A percentile compares a stretch with the other conserved stretches of the same genome.
Evolutionary conservation across 2,113 vertebrate genomes (phyloP).

Genomic region (Felis catus): DNA sequence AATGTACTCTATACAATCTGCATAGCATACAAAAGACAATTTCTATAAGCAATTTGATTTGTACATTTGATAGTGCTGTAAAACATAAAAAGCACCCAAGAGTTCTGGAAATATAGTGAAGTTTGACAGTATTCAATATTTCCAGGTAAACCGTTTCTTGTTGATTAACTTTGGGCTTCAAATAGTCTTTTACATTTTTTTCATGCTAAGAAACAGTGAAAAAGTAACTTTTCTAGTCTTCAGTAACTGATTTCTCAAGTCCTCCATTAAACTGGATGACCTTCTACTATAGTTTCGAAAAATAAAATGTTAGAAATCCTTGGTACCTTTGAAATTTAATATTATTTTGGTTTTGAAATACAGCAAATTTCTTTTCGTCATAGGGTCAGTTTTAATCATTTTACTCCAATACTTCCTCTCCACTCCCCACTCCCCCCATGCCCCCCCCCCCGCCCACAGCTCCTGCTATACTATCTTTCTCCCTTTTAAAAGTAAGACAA

Average conservation of each 20-base stretch:
- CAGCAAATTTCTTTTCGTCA: neutral
- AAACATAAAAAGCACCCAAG: neutral
- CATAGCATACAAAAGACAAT: neutral
- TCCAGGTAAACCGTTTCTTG: neutral
- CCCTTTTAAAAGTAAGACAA: neutral
- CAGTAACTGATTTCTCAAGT: neutral
- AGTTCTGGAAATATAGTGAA: neutral
- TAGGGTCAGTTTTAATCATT: neutral
- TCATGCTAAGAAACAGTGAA: neutral
- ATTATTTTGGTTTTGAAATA: constrained; percentile 21
- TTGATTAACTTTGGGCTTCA: neutral
- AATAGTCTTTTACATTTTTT: neutral
- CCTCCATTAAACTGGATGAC: neutral
- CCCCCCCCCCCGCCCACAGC: fast-evolving
- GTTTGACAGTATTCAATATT: neutral
- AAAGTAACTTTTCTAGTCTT: neutral
- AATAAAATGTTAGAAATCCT: neutral
- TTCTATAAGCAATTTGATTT: constrained; percentile 2
- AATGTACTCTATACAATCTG: neutral
- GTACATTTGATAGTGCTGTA: neutral
- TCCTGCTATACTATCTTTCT: neutral
- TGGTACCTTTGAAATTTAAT: neutral
- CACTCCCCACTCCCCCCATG: fast-evolving
- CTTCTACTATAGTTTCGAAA: neutral
- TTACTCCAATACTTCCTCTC: neutral